A percentile compares a stretch with the other conserved stretches of the same genome.
phyloP scores from a whole-genome alignment of 2,797 vertebrate species.

The Columba guinea region DNA sequence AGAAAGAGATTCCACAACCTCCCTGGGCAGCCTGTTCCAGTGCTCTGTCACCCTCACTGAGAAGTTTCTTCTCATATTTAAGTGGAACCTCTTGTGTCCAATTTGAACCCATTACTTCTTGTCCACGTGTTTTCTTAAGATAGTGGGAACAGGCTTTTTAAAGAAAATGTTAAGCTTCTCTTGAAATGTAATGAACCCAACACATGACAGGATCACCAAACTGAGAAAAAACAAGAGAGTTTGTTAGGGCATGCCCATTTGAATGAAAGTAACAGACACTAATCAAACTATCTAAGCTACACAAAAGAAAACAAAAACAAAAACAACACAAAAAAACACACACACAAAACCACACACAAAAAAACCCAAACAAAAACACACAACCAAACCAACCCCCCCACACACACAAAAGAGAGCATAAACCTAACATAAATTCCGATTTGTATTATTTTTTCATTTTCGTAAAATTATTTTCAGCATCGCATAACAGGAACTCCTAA shows the following conservation, averaged over 20 bases:
- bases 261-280: background rate
- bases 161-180: background rate
- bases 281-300: background rate
- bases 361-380: no score
- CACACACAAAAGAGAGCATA: background rate
- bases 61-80: no score
- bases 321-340: no score
- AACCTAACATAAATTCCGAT: background rate
- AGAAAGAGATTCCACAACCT: no score
- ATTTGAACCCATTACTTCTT: no score
- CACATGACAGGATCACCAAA: background rate
- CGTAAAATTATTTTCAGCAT: background rate
- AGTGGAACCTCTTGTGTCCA: no score
- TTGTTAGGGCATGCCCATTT: background rate
- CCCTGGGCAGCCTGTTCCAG: no score
- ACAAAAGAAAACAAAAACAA: background rate
- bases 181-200: background rate
- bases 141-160: background rate
- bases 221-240: background rate
- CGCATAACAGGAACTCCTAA: background rate
- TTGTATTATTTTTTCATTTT: background rate
- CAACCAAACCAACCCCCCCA: no score
- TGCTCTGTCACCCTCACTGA: no score
- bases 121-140: background rate
- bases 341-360: no score